phyloP scores from a whole-genome alignment of 2,113 vertebrate genomes.

The Desmodus rotundus region DNA sequence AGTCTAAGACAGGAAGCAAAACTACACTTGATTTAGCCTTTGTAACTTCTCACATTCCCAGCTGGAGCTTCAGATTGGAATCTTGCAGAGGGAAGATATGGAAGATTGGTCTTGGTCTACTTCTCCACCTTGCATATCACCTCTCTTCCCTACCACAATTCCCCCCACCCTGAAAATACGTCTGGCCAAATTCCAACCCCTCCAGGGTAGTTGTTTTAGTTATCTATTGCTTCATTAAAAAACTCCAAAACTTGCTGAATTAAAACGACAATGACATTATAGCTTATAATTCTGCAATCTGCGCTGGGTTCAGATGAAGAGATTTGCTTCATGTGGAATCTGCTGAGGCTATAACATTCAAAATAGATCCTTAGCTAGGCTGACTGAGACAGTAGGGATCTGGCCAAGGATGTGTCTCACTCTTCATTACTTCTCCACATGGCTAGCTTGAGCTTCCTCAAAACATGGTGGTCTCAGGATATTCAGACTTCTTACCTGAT shows the following conservation, averaged over 20 bases:
- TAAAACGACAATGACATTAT: background rate
- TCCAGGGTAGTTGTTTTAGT: background rate
- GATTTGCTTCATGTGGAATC: background rate
- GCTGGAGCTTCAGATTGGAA: background rate
- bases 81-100: background rate
- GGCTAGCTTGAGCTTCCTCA: background rate
- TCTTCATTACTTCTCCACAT: background rate
- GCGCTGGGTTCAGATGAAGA: background rate
- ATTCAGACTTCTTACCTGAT: background rate
- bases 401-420: background rate
- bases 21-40: background rate
- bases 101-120: background rate
- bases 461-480: background rate
- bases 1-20: constrained; percentile 1
- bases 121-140: background rate
- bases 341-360: background rate
- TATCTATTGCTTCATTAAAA: background rate
- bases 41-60: background rate
- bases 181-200: background rate
- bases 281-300: background rate
- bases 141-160: background rate
- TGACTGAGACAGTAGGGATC: background rate
- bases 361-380: background rate
- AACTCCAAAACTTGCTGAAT: background rate
- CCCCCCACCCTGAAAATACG: background rate